Evolutionary conservation across 2,888 invertebrate species (phyloP), one percentile per base, ranked within the genome.

Genomic region (Dryadula phaetusa): DNA sequence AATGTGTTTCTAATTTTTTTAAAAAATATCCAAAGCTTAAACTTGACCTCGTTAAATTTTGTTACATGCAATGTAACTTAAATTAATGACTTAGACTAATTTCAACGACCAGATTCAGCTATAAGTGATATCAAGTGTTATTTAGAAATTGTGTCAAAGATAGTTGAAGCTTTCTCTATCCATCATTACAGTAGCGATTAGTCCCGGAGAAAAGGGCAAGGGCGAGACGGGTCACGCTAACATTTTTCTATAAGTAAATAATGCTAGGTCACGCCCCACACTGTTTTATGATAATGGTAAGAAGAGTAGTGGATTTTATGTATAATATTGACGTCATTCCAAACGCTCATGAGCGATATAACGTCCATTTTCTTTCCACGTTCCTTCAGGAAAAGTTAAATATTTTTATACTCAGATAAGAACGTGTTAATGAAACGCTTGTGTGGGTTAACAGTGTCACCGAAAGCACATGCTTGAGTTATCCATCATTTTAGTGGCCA

Each of bases 401-500:
- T 52, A 28, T 28, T 12, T 28, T 16, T 16, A 32, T 28, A 32
- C 10, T 28, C n/a, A 46, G 25, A 18, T 32, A 32, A 46, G 22
- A 62, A 62, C 52, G 34, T 62, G 25, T 62, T 62, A 60, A 61
- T 69, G 62, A 67, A 68, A 60, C 56, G 62, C 47, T 66, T 62
- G 60, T 64, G 62, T 56, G 34, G 63, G 65, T 77, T 74, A 77
- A 79, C 72, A 78, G 74, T 72, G 75, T 72, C 77, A 73, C 76
- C 76, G 77, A 76, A 79, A 80, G 81, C 73, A 79, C 74, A 79
- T 80, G 80, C 78, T 81, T 76, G 73, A 75, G 81, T 80, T 77
- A 89, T 89, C 88, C 86, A 88, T 90, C 90, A 90, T 86, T 82
- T 80, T 76, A 81, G 79, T 76, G 79, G 82, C 85, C 83, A 87